Conservation (phyloP, 1,140 invertebrate genomes). For the Diploscapter pachys region DNA sequence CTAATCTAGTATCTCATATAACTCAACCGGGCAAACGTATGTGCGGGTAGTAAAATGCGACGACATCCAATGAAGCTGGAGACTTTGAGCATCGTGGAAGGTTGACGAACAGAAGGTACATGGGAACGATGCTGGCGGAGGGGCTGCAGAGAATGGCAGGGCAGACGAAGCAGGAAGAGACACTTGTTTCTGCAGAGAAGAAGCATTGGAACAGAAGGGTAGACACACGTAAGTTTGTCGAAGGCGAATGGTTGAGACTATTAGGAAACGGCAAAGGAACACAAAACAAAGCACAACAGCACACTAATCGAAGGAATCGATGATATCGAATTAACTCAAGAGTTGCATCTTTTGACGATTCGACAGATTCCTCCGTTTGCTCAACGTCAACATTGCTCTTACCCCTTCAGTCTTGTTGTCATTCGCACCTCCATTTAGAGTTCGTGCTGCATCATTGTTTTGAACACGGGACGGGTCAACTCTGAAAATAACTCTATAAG, state of each 20-base stretch:
- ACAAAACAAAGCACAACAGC: too few relatives aligned
- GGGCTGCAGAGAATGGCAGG: neutral
- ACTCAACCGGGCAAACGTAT: conserved; percentile 20
- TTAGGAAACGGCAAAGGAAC: neutral
- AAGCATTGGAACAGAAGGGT: neutral
- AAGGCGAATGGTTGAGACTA: neutral
- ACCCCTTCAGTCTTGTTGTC: neutral
- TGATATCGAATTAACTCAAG: too few relatives aligned
- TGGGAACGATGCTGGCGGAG: neutral
- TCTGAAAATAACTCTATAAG: conserved; percentile 1
- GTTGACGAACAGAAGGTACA: neutral
- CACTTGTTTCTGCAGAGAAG: neutral
- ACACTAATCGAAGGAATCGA: too few relatives aligned
- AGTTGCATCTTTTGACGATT: too few relatives aligned
- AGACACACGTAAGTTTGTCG: neutral
- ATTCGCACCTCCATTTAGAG: conserved; percentile 1
- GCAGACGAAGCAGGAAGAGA: too few relatives aligned
- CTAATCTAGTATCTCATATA: neutral
- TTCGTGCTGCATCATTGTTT: conserved; percentile 11
- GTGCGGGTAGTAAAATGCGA: conserved; percentile 3
- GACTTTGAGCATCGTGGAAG: conserved; percentile 15
- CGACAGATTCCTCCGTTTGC: too few relatives aligned
- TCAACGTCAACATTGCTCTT: too few relatives aligned
- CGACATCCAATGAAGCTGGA: conserved; percentile 22
- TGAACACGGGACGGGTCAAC: neutral